Evolutionary conservation across 2,113 vertebrate genomes (phyloP).

Genomic region (Grallaria varia): DNA sequence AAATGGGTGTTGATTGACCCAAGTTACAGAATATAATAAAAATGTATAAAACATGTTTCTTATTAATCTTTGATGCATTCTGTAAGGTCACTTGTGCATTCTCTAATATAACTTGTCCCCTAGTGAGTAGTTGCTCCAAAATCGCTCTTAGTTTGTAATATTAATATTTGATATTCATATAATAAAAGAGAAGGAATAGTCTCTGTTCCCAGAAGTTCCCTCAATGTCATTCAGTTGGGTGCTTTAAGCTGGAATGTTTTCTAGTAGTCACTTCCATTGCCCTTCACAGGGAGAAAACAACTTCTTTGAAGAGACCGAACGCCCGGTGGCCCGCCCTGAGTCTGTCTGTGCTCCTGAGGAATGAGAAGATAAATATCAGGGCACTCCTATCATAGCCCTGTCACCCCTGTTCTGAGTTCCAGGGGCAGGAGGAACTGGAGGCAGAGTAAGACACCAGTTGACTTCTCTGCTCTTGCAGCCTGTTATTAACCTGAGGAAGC

Average conservation of each 20-base stretch:
- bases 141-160: not conserved
- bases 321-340: not conserved
- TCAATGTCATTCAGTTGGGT: not conserved
- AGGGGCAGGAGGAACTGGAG: not conserved
- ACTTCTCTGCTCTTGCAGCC: not conserved
- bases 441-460: not conserved
- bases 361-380: not conserved
- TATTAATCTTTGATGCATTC: not conserved
- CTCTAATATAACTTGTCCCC: not conserved
- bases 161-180: not conserved
- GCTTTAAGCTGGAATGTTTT: not conserved
- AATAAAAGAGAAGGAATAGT: not conserved
- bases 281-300: not conserved
- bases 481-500: not conserved
- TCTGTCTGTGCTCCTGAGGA: not conserved
- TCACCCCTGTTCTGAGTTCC: not conserved
- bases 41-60: not conserved
- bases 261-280: not conserved
- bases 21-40: not conserved
- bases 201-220: not conserved
- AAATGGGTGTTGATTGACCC: not conserved
- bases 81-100: not conserved
- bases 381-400: rapidly evolving
- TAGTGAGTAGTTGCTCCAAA: not conserved
- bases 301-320: not conserved